Evolutionary conservation across 2,797 vertebrate genomes (phyloP).

Genomic region (Onychomys torridus): DNA sequence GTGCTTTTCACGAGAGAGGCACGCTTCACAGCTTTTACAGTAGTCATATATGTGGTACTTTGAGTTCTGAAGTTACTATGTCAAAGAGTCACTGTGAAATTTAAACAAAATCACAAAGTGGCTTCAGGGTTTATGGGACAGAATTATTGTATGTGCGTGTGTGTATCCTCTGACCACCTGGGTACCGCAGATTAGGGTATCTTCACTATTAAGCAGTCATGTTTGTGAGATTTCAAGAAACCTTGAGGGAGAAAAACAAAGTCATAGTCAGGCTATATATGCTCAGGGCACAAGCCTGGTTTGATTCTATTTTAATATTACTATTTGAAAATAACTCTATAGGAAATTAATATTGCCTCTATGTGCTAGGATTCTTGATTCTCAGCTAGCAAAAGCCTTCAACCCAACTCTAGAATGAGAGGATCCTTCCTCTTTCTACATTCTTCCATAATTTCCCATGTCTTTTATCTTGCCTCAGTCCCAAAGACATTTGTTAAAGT

Average conservation of each 20-base stretch:
- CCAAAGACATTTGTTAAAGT: neutral
- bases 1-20: neutral
- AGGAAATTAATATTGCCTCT: neutral
- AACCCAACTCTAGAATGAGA: neutral
- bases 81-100: neutral
- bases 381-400: neutral
- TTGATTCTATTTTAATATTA: neutral
- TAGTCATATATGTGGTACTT: neutral
- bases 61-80: neutral
- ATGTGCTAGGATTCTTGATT: neutral
- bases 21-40: neutral
- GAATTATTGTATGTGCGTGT: neutral
- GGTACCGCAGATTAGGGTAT: too few relatives aligned
- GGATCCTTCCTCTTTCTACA: neutral
- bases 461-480: neutral
- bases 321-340: neutral
- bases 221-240: neutral
- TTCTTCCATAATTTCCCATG: neutral
- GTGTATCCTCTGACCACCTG: neutral
- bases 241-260: neutral
- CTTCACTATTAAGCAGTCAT: neutral
- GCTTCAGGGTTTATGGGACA: neutral
- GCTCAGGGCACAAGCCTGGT: neutral
- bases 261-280: neutral
- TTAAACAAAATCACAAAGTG: neutral